These are phyloP conservation scores for Dasysyrphus tricinctus DNA, from an alignment of 2,888 invertebrate genomes.

Conservation along the genomic window DNA sequence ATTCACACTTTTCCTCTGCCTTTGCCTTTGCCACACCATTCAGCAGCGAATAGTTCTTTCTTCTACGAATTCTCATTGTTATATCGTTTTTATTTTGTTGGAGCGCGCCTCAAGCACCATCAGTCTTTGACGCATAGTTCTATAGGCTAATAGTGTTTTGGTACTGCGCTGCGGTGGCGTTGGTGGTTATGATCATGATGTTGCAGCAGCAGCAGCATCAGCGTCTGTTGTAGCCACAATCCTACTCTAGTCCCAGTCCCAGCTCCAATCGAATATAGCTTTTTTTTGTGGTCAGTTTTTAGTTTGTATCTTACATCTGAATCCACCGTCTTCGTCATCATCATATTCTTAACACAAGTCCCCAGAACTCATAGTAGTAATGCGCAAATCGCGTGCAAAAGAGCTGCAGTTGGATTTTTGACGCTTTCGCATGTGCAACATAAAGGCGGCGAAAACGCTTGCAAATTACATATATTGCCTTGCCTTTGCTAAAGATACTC, in stretches of 20 bases:
- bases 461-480: conserved; percentile 64
- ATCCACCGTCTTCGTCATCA: conserved; percentile 3
- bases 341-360: conserved; percentile 19
- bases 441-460: conserved; percentile 53
- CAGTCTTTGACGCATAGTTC: conserved; percentile 61
- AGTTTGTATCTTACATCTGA: conserved; percentile 34
- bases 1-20: conserved; percentile 57
- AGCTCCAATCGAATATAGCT: conserved; percentile 40
- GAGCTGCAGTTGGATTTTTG: conserved; percentile 70
- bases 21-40: conserved; percentile 44
- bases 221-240: conserved; percentile 44
- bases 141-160: conserved; percentile 44
- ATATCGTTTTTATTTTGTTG: conserved; percentile 46
- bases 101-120: conserved; percentile 64
- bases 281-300: conserved; percentile 68
- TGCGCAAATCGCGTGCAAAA: conserved; percentile 64
- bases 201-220: not conserved
- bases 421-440: conserved; percentile 65
- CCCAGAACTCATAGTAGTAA: conserved; percentile 58
- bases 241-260: conserved; percentile 4
- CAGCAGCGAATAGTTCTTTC: conserved; percentile 66
- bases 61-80: conserved; percentile 69
- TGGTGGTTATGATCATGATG: conserved; percentile 66
- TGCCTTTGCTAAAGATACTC: conserved; percentile 46
- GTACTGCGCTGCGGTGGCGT: conserved; percentile 62